Base-by-base conservation (phyloP, 2,113 vertebrate genomes). In the Lates calcarifer region DNA sequence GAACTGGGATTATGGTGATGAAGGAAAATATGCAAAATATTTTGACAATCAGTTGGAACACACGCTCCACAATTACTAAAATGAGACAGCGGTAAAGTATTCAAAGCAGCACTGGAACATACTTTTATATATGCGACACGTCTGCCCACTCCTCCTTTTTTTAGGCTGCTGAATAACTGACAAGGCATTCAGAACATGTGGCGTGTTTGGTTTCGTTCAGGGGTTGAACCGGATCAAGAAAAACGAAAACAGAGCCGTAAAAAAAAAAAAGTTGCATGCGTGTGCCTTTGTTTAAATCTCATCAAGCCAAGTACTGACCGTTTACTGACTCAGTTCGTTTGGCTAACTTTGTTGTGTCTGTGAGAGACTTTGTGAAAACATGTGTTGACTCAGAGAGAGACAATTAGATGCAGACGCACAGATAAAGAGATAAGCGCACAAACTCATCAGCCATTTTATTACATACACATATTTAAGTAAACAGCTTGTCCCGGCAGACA, bases 121-220 rank as follows among this genome's bases (percentile, higher is more conserved):
- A 17, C 24, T 64, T 79, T 29, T 1, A 73, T 37, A 55, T 4
- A 37, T 47, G 57, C 35, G 7, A 74, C 56, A 67, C 31, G 31
- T 68, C 78, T 37, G 35, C 60, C 18, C 20, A 73, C 33, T 33
- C 49, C 26, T 35, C 31, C 31, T 9, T 35, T 33, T 45, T 79
- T 55, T 47, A 53, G 70, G 56, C 56, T 9, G 47, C n/a, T 76
- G 84, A 76, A 79, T 88, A 70, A 89, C 76, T 13, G 79, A 72
- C 14, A 20, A 81, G 69, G 80, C 66, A 61, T 78, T 69, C 60
- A 9, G 82, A 76, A 55, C 80, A 88, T 72, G 74, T 84, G 83
- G 74, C 2, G 3, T 14, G 58, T 79, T 82, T 53, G 53, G 6
- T 68, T 81, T 51, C 14, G 5, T 51, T 74, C 72, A 20, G 39